These are phyloP conservation scores for Pachyseris speciosa DNA, from an alignment of 64 coral and sea anemone genomes.

Conservation along the genomic window DNA sequence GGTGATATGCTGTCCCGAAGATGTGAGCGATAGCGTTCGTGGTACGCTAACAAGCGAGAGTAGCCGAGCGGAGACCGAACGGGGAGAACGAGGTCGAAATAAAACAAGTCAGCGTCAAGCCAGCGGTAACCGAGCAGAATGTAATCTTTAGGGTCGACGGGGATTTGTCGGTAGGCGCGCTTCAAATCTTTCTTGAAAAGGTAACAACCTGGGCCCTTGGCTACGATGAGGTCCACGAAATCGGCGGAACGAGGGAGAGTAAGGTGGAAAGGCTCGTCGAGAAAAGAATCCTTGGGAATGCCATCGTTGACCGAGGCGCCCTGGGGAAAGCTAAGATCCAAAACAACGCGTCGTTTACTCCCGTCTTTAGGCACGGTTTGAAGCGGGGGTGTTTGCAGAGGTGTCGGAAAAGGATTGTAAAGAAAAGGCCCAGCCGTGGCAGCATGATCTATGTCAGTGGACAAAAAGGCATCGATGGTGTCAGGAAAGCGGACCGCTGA, in stretches of 20 bases:
- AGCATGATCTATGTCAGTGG: no score
- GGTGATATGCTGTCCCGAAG: neutral
- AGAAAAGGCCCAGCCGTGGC: no score
- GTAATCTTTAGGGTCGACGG: constrained; percentile 40
- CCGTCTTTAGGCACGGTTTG: neutral
- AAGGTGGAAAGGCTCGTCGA: neutral
- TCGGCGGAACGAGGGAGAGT: neutral
- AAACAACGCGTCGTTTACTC: neutral
- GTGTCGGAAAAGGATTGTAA: no score
- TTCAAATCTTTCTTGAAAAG: constrained; percentile 46
- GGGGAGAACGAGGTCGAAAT: constrained; percentile 41
- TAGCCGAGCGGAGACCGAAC: constrained; percentile 52
- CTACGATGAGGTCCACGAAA: neutral
- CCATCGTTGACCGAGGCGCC: neutral
- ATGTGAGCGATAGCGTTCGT: constrained; percentile 69
- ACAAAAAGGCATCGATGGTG: no score
- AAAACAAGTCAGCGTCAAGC: constrained; percentile 30
- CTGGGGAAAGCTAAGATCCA: neutral
- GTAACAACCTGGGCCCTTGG: constrained; percentile 8
- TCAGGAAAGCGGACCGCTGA: no score
- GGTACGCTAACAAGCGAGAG: constrained; percentile 56
- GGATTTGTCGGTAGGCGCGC: constrained; percentile 33
- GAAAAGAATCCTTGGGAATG: constrained; percentile 14
- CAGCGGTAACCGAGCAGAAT: constrained; percentile 11
- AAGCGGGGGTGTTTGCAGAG: neutral